Evolutionary conservation across 2,113 vertebrate species (phyloP).

Genomic region (Python bivittatus): DNA sequence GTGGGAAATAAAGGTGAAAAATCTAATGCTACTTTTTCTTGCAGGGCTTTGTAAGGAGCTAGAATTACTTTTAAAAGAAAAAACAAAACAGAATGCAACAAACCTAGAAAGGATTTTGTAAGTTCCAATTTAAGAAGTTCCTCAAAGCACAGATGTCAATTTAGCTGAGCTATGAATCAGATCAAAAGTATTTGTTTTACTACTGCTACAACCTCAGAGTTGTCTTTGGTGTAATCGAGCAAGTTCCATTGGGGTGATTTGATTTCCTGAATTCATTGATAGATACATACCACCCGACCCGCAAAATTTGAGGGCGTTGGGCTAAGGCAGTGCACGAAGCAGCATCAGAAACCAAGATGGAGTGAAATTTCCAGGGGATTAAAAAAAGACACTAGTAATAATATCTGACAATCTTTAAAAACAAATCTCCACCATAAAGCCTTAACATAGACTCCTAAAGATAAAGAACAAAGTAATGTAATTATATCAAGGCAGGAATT

Average conservation of each 20-base stretch:
- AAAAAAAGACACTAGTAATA: background rate
- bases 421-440: background rate
- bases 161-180: background rate
- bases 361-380: slow-evolving; percentile 6
- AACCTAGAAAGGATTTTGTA: background rate
- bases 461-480: slow-evolving; percentile 8
- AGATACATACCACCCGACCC: slow-evolving; percentile 10
- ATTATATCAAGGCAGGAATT: background rate
- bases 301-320: slow-evolving; percentile 15
- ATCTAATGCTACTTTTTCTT: background rate
- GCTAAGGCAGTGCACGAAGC: background rate
- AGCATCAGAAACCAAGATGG: slow-evolving; percentile 20
- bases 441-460: slow-evolving; percentile 1
- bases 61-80: background rate
- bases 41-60: background rate
- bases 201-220: background rate
- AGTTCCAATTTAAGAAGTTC: background rate
- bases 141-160: background rate
- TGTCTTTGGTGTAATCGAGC: slow-evolving; percentile 5
- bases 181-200: background rate
- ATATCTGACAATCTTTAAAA: slow-evolving; percentile 16
- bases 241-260: background rate
- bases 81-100: background rate
- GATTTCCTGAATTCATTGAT: slow-evolving; percentile 9
- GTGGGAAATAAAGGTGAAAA: too few relatives aligned